Conservation (phyloP, 2,797 vertebrate species). For the Buceros bicornis region DNA sequence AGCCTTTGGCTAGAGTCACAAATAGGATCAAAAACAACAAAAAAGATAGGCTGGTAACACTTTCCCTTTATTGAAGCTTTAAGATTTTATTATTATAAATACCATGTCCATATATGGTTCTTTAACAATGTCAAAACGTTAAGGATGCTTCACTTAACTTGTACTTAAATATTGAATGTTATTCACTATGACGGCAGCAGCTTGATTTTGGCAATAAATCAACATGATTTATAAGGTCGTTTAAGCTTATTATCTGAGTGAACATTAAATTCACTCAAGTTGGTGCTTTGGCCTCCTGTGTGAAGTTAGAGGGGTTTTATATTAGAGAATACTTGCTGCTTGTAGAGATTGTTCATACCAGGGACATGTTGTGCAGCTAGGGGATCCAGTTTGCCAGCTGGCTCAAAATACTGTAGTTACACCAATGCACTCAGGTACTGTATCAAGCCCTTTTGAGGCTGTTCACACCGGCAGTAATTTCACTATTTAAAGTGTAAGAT, state of each 20-base stretch:
- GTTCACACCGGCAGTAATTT: not conserved
- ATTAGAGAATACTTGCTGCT: not conserved
- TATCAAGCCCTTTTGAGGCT: not conserved
- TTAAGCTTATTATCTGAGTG: not conserved
- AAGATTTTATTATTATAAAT: not conserved
- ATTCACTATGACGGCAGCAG: not conserved
- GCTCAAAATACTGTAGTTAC: not conserved
- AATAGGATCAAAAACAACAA: not conserved
- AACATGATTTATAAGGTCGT: not conserved
- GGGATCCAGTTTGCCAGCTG: not conserved
- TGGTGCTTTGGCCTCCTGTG: not conserved
- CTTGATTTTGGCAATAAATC: not conserved
- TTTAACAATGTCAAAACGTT: not conserved
- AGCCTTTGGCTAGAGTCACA: not conserved
- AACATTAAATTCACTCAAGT: not conserved
- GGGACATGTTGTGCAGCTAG: not conserved
- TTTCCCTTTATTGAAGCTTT: not conserved
- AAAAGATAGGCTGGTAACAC: not conserved
- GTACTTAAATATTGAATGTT: not conserved
- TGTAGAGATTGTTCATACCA: not conserved
- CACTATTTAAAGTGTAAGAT: not conserved
- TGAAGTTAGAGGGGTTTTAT: not conserved
- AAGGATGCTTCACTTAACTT: not conserved
- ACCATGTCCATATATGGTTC: not conserved
- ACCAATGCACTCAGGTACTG: not conserved